Conservation (phyloP, 2,888 invertebrate species). For the Cephus runcator region DNA sequence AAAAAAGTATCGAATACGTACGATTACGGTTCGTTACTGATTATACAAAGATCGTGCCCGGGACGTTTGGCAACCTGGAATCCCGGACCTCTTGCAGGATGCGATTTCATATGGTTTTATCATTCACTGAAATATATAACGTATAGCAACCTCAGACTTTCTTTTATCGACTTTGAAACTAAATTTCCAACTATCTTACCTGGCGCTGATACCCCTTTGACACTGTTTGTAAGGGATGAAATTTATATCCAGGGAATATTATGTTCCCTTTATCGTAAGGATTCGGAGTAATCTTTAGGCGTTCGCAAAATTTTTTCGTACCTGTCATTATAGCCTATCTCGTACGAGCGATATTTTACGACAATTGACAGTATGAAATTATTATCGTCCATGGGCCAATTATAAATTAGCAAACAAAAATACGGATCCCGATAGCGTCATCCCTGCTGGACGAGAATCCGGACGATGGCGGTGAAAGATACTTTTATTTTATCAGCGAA, state of each 20-base stretch:
- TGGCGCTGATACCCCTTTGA: background rate
- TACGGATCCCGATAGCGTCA: background rate
- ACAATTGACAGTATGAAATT: slow-evolving; percentile 33
- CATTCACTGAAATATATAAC: background rate
- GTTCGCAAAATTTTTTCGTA: background rate
- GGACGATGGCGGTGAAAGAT: background rate
- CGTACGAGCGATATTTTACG: slow-evolving; percentile 23
- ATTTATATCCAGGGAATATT: background rate
- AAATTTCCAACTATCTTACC: background rate
- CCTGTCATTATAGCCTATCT: background rate
- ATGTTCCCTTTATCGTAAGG: background rate
- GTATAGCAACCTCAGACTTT: background rate
- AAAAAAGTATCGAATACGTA: background rate
- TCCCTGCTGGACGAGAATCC: background rate
- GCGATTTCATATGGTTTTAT: background rate
- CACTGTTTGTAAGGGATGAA: background rate
- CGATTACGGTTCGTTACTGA: background rate
- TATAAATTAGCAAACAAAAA: slow-evolving; percentile 35
- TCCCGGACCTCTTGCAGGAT: background rate
- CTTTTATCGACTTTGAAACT: background rate
- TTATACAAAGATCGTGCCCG: background rate
- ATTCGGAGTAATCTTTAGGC: background rate
- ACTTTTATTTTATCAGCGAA: slow-evolving; percentile 26
- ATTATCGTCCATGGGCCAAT: slow-evolving; percentile 33
- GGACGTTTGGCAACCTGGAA: background rate